Evolutionary conservation across 1,140 invertebrate species (phyloP), one percentile per base, ranked within the genome.

Genomic region (Arctopsyche grandis): DNA sequence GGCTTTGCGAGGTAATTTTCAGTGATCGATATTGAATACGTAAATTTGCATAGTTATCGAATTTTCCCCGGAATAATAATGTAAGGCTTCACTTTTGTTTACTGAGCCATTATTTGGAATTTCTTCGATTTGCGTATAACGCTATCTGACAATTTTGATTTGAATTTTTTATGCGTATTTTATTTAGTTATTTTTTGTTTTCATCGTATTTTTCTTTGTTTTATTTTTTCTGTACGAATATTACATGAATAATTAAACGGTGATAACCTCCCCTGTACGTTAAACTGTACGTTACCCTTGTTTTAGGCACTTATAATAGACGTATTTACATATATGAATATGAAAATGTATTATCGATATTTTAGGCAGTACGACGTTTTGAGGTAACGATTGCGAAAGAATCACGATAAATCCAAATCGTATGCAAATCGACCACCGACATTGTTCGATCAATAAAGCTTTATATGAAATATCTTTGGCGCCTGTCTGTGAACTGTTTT

Each of bases 31-130:
- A 60, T 60, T 60, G 56, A 21, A 21, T 21, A 9, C 21, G 21
- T 60, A 60, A n/a, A 60, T 60, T 60, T 60, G 21, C 56, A 60
- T 60, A 60, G 16, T 60, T 60, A 60, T 60, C 56, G 56, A 60
- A 21, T 60, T 60, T 21, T 19, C 21, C 56, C 21, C 56, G 9
- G 56, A 60, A 60, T 60, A 60, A 60, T 60, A 60, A 19, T 16
- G 56, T 21, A 21, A 60, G 56, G 56, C 56, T 60, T 60, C 56
- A 60, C 56, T 60, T 60, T 60, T 60, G 56, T 60, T 60, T 60
- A 21, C 16, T 21, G 56, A 9, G 7, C 14, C 56, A 60, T 60
- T 60, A 60, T 19, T 21, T 16, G 56, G 56, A 21, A 19, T 19
- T 16, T 60, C 56, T 60, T 60, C 56, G 56, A 60, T 60, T 60